These are phyloP conservation scores for Pseudorasbora parva DNA, from an alignment of 2,113 vertebrate genomes.

Conservation along the genomic window DNA sequence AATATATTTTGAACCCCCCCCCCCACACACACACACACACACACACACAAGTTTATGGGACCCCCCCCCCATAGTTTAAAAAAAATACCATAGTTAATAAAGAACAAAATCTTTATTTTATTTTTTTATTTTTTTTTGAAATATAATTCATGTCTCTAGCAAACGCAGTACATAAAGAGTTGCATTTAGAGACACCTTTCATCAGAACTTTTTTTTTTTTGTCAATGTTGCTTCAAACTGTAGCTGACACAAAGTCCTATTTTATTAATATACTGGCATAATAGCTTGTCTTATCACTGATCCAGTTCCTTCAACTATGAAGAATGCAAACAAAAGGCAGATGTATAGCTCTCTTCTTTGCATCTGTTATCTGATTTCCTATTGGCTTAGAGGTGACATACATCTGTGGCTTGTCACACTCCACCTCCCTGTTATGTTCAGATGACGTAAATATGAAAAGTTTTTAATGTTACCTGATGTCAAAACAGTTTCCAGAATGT, in stretches of 20 bases:
- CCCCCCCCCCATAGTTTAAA: too few relatives aligned
- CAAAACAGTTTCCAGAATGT: background rate
- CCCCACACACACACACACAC: too few relatives aligned
- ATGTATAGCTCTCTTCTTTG: background rate
- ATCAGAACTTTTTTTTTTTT: background rate
- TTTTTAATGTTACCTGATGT: conserved; percentile 13
- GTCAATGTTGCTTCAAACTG: background rate
- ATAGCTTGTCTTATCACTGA: background rate
- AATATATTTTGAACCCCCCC: too few relatives aligned
- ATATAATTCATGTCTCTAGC: too few relatives aligned
- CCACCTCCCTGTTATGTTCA: conserved; percentile 15
- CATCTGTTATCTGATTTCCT: background rate
- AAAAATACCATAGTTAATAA: too few relatives aligned
- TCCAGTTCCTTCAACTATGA: background rate
- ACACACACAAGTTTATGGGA: too few relatives aligned
- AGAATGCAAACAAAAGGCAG: background rate
- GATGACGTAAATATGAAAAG: background rate
- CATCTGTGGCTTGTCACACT: background rate
- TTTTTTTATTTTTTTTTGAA: too few relatives aligned
- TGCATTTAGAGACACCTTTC: background rate
- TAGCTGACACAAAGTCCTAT: background rate
- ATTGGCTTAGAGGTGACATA: background rate
- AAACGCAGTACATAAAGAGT: too few relatives aligned
- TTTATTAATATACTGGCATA: background rate
- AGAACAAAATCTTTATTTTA: too few relatives aligned